These are phyloP conservation scores for Drosophila glabriapex DNA, from an alignment of 2,888 invertebrate species.

Conservation along the genomic window DNA sequence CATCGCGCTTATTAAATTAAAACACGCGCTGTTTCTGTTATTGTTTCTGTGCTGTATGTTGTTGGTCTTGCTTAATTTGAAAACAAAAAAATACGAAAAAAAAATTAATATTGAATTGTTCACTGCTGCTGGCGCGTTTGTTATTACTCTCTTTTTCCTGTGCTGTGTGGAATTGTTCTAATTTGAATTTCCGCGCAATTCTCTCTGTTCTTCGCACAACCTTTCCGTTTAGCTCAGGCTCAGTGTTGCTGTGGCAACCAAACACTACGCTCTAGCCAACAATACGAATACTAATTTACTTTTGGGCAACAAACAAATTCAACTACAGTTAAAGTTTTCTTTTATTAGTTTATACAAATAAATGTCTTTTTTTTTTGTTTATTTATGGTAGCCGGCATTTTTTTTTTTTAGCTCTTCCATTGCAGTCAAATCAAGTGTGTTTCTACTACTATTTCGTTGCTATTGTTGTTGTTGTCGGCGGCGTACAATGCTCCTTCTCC, in stretches of 20 bases:
- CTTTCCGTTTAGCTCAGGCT: constrained; percentile 26
- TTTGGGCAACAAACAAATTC: constrained; percentile 1
- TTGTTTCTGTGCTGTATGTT: constrained; percentile 39
- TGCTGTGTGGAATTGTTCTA: constrained; percentile 56
- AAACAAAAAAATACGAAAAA: constrained; percentile 34
- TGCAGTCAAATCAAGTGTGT: constrained; percentile 1
- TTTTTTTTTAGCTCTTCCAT: constrained; percentile 35
- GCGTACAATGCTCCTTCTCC: constrained; percentile 53
- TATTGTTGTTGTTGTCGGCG: constrained; percentile 18
- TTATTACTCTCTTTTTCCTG: constrained; percentile 28
- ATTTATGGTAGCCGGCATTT: constrained; percentile 61
- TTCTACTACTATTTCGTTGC: constrained; percentile 35
- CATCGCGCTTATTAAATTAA: constrained; percentile 69
- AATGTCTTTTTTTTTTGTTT: background rate
- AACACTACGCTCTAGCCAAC: constrained; percentile 23
- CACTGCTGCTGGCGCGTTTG: constrained; percentile 28
- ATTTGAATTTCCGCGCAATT: constrained; percentile 69
- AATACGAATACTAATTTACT: constrained; percentile 23
- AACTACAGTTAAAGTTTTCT: constrained; percentile 3
- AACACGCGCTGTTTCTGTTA: constrained; percentile 70
- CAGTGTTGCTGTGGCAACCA: constrained; percentile 57
- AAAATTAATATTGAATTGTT: constrained; percentile 23
- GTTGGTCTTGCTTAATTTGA: constrained; percentile 45
- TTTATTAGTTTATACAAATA: constrained; percentile 13
- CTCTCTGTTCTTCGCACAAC: constrained; percentile 20